Conservation (phyloP, 1,140 invertebrate genomes). For the Chelonus insularis region DNA sequence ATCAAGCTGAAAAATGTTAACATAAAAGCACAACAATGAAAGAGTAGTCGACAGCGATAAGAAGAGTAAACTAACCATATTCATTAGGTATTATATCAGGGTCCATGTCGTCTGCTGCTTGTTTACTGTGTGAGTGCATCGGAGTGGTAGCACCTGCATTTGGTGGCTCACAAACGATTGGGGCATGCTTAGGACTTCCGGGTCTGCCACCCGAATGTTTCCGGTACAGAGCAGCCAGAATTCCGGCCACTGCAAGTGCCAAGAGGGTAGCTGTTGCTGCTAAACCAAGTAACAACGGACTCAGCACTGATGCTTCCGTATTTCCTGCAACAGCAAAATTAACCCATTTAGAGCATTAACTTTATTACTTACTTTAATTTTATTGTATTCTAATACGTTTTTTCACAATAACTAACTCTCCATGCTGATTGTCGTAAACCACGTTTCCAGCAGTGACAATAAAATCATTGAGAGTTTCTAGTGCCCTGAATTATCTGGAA, state of each 20-base stretch:
- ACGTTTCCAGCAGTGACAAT: no score
- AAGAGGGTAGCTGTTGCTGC: constrained; percentile 72
- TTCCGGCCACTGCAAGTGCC: constrained; percentile 71
- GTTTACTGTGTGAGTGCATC: constrained; percentile 49
- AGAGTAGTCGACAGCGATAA: no score
- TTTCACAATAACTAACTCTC: no score
- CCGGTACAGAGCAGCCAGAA: constrained; percentile 70
- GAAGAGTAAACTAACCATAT: constrained; percentile 67
- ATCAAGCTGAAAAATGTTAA: not conserved
- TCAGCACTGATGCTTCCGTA: constrained; percentile 60
- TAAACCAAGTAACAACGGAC: constrained; percentile 71
- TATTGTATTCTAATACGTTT: no score
- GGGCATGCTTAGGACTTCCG: constrained; percentile 67
- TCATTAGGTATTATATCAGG: constrained; percentile 84
- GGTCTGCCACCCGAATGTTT: constrained; percentile 61
- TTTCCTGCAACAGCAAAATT: constrained; percentile 40
- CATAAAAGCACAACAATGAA: not conserved
- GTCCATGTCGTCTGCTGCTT: constrained; percentile 66
- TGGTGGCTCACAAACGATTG: constrained; percentile 62
- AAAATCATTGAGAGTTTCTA: no score
- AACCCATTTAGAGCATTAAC: not conserved
- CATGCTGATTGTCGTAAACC: no score
- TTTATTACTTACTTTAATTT: not conserved
- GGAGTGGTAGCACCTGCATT: constrained; percentile 60
- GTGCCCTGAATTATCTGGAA: no score